Conservation (phyloP, 2,888 invertebrate species). For the Cremastinae sp. region DNA sequence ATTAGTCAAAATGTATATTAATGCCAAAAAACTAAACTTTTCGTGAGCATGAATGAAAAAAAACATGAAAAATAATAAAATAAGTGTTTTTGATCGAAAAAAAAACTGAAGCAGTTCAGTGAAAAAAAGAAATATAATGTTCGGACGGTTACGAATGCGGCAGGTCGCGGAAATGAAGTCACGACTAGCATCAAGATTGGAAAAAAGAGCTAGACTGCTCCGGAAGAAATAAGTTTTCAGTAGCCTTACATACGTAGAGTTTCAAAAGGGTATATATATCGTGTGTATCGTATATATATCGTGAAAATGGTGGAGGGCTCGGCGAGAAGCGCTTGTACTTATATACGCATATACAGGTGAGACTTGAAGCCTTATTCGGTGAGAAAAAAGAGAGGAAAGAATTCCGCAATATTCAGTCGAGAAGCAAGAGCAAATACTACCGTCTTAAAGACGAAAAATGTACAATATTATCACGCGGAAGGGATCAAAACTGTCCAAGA, state of each 20-base stretch:
- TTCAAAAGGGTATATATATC: slow-evolving; percentile 51
- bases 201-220: background rate
- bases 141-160: slow-evolving; percentile 3
- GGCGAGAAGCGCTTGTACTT: slow-evolving; percentile 14
- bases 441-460: slow-evolving; percentile 62
- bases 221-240: slow-evolving; percentile 45
- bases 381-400: slow-evolving; percentile 20
- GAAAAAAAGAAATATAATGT: too few species aligned
- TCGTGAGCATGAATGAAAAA: too few species aligned
- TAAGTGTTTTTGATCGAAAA: too few species aligned
- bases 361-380: slow-evolving; percentile 2
- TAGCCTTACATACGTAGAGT: slow-evolving; percentile 26
- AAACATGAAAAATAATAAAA: too few species aligned
- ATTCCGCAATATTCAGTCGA: slow-evolving; percentile 34
- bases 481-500: slow-evolving; percentile 72
- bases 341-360: slow-evolving; percentile 2
- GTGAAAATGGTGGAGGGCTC: slow-evolving; percentile 16
- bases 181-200: background rate
- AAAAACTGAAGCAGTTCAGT: background rate
- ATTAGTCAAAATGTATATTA: too few species aligned
- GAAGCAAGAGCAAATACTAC: slow-evolving; percentile 67
- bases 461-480: slow-evolving; percentile 75
- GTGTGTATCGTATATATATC: too few species aligned
- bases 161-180: slow-evolving; percentile 12
- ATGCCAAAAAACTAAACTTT: too few species aligned